phyloP scores from a whole-genome alignment of 2,113 vertebrate species.

The Ictalurus punctatus region DNA sequence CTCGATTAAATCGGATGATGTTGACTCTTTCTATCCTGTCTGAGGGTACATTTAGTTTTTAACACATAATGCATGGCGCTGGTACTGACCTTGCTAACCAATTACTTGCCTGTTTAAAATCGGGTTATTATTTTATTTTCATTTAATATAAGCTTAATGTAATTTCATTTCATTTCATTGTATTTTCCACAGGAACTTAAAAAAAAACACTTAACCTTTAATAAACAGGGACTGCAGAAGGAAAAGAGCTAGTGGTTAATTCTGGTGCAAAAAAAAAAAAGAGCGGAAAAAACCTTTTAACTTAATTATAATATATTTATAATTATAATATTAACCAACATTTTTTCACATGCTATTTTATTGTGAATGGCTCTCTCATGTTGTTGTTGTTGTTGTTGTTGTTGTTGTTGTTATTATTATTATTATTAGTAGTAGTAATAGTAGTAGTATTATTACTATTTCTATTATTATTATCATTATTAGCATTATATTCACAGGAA shows the following conservation, averaged over 20 bases:
- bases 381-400: not conserved
- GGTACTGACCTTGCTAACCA: not conserved
- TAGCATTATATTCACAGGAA: not conserved
- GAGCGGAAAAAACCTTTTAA: not conserved
- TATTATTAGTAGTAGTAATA: not conserved
- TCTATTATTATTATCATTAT: not conserved
- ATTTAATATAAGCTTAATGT: not conserved
- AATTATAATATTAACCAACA: not conserved
- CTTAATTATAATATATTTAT: not conserved
- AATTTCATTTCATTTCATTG: not conserved
- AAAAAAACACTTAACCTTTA: not conserved
- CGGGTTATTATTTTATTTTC: not conserved
- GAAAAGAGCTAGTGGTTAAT: not conserved
- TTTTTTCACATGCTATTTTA: not conserved
- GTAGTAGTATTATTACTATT: not conserved
- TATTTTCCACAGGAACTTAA: not conserved
- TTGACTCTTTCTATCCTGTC: not conserved
- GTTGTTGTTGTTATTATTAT: not conserved
- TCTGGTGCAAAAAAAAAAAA: not conserved
- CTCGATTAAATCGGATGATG: not conserved
- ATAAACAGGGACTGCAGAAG: not conserved
- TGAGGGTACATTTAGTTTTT: not conserved
- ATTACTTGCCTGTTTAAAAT: not conserved
- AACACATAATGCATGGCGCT: not conserved
- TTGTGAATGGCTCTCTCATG: not conserved